Percentiles rank a stretch among this genome's conserved stretches.
Conservation (phyloP, 2,113 vertebrate genomes). For the Xerus inauris region DNA sequence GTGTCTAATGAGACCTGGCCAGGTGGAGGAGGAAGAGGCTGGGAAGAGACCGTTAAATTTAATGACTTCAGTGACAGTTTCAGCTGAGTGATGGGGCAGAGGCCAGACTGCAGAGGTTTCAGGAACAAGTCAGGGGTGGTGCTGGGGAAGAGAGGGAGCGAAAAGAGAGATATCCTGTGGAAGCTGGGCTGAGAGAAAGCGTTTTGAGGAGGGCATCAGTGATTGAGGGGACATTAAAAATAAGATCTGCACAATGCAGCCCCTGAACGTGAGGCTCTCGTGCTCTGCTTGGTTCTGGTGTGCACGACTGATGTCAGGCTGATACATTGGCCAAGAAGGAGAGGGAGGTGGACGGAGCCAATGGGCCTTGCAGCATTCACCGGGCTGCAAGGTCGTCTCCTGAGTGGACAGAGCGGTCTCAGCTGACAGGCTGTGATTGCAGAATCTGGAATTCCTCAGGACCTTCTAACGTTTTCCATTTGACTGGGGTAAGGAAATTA, state of each 20-base stretch:
- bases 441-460: neutral
- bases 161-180: neutral
- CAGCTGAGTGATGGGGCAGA: slow-evolving; percentile 50
- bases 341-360: neutral
- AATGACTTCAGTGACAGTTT: slow-evolving; percentile 44
- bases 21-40: slow-evolving; percentile 55
- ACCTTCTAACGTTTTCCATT: neutral
- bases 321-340: neutral
- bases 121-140: slow-evolving; percentile 31
- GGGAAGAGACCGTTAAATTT: slow-evolving; percentile 51
- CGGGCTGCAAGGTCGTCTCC: neutral
- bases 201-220: slow-evolving; percentile 37
- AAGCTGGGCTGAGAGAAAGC: neutral
- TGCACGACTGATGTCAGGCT: neutral
- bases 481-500: neutral
- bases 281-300: neutral
- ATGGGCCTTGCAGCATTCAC: neutral
- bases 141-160: neutral
- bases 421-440: neutral
- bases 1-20: slow-evolving; percentile 63
- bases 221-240: slow-evolving; percentile 27
- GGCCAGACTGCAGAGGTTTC: neutral
- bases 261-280: neutral
- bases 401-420: neutral
- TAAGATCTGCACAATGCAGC: neutral